Base-by-base conservation (phyloP, 2,797 vertebrate genomes). In the Apogon hyalosoma region DNA sequence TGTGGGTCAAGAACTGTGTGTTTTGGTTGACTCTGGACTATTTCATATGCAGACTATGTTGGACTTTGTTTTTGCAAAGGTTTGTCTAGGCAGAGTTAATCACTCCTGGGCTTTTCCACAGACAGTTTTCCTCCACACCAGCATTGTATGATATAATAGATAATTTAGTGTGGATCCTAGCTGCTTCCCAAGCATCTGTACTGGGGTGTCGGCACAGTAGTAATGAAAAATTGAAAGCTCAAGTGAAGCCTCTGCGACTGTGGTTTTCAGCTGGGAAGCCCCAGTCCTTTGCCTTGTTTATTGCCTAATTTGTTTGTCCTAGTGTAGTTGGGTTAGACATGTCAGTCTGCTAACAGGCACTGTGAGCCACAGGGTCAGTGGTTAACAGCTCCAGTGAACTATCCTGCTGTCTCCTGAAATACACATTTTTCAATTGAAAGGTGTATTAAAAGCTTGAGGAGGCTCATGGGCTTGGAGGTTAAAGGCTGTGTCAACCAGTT, bases 371-470 rank as follows among this genome's bases (percentile, higher is more conserved):
- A 60, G 78, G 75, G 85, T 86, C 82, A 80, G 19, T 49, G 75
- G 80, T 80, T 87, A 91, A 89, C 73, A 75, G 73, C 83, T 86
- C 24, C 58, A 13, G 41, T 69, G 69, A 75, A 79, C 82, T 80
- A 63, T 83, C 68, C 63, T 31, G 62, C 76, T 71, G 58, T 78
- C 75, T 84, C 50, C 64, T 51, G 53, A 79, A 83, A 82, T 75
- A 63, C 71, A 80, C 73, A 64, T 78, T 80, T 83, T 76, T 86
- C 75, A 77, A 57, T 75, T 77, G 69, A 84, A 87, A 82, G 72
- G 83, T 86, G 56, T 79, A 77, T 84, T 80, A 77, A 85, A 88
- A 75, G 72, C 72, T 46, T 31, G 53, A 77, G 57, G 63, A 85
- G 77, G 68, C 77, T 63, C 79, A 21, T 19, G 66, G 75, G 88